Conservation (phyloP, 2,888 invertebrate species). For the Exocentrus adspersus region DNA sequence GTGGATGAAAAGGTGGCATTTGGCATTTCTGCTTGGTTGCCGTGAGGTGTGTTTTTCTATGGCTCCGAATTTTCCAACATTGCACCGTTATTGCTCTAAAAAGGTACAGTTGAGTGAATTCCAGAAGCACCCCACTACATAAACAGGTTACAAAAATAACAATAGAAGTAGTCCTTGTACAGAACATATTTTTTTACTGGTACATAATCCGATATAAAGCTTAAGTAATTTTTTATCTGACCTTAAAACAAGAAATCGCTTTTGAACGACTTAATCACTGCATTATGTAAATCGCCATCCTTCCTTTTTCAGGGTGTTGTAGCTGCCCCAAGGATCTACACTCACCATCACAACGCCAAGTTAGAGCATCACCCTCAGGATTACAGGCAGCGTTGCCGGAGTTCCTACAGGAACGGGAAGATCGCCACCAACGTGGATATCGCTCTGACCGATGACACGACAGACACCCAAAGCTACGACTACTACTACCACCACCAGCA, state of each 20-base stretch:
- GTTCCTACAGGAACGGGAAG: constrained; percentile 36
- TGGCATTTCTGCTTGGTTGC: too few species aligned
- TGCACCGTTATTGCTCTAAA: too few species aligned
- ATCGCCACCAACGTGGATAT: constrained; percentile 48
- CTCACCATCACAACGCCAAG: constrained; percentile 2
- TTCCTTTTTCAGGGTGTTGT: neutral
- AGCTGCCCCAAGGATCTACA: constrained; percentile 3
- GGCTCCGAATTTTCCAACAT: constrained; percentile 1
- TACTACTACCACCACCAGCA: constrained; percentile 56
- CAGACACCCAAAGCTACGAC: constrained; percentile 55
- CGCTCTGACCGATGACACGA: constrained; percentile 57
- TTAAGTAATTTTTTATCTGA: too few species aligned
- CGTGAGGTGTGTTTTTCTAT: too few species aligned
- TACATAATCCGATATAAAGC: neutral
- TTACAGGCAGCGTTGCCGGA: constrained; percentile 31
- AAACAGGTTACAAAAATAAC: too few species aligned
- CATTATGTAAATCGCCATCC: too few species aligned
- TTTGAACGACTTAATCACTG: too few species aligned
- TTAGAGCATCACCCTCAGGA: constrained; percentile 8
- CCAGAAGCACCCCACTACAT: too few species aligned
- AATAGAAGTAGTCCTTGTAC: neutral
- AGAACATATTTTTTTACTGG: neutral
- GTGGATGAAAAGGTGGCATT: constrained; percentile 1
- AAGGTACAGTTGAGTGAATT: too few species aligned
- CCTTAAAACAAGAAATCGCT: neutral